A percentile compares a stretch with the other conserved stretches of the same genome.
Conservation (phyloP, 2,113 vertebrate species). For the Nothocercus julius region DNA sequence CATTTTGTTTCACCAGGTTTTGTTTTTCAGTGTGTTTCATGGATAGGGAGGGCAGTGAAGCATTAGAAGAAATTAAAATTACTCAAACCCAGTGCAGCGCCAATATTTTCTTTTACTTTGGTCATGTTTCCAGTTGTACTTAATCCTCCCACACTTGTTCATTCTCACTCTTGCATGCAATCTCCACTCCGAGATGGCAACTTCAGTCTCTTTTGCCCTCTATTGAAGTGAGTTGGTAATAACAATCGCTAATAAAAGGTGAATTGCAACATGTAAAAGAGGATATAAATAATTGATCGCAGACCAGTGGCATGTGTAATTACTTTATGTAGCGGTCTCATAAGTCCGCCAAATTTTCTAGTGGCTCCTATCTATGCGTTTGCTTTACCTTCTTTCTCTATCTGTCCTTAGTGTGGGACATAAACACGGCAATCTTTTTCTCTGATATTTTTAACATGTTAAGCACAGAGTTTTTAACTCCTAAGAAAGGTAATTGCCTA, state of each 20-base stretch:
- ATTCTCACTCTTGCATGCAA: slow-evolving; percentile 36
- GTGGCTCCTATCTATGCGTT: background rate
- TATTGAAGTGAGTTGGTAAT: slow-evolving; percentile 71
- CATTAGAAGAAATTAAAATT: slow-evolving; percentile 52
- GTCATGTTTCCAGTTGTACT: slow-evolving; percentile 12
- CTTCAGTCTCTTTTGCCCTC: slow-evolving; percentile 77
- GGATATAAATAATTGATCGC: slow-evolving; percentile 66
- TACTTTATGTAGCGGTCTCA: slow-evolving; percentile 7
- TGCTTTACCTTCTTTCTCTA: background rate
- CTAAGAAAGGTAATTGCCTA: background rate
- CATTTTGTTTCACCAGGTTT: background rate
- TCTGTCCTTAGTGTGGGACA: background rate
- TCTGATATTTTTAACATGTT: slow-evolving; percentile 26
- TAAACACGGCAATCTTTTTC: background rate
- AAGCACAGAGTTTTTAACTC: slow-evolving; percentile 24
- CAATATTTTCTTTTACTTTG: slow-evolving; percentile 41
- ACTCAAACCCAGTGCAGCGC: background rate
- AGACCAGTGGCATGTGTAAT: slow-evolving; percentile 60
- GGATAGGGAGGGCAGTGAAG: slow-evolving; percentile 1
- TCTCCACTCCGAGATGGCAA: slow-evolving; percentile 39
- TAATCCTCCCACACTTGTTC: slow-evolving; percentile 39
- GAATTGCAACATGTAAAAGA: slow-evolving; percentile 11
- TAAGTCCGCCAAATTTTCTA: slow-evolving; percentile 49
- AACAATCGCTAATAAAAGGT: slow-evolving; percentile 60
- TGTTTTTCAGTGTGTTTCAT: background rate